Conservation (phyloP, 2,113 vertebrate species). For the Alouatta palliata region DNA sequence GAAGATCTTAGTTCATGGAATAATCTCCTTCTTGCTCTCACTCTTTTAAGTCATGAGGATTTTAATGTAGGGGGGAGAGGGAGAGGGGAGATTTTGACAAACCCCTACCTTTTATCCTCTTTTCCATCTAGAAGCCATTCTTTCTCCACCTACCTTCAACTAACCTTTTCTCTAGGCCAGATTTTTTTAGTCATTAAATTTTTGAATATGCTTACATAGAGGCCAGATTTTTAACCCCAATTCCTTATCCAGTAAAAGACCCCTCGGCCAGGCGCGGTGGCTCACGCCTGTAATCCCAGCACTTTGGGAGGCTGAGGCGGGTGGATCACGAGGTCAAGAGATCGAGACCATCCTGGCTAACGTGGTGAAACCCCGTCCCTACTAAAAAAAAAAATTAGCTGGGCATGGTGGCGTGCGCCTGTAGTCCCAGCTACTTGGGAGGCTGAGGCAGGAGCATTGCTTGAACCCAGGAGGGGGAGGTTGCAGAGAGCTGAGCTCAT, state of each 20-base stretch:
- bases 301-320: too few species aligned
- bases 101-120: not conserved
- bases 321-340: too few species aligned
- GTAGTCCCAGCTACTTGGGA: too few species aligned
- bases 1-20: not conserved
- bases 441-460: too few species aligned
- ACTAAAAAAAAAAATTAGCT: too few species aligned
- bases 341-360: too few species aligned
- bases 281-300: too few species aligned
- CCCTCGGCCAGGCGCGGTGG: too few species aligned
- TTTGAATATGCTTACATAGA: not conserved
- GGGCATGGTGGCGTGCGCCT: too few species aligned
- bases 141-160: conserved; percentile 29
- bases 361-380: too few species aligned
- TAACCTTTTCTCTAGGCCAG: not conserved
- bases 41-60: not conserved
- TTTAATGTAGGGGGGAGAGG: not conserved
- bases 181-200: not conserved
- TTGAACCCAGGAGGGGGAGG: too few species aligned
- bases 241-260: conserved; percentile 19
- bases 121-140: conserved; percentile 24
- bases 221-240: not conserved
- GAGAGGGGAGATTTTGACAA: not conserved
- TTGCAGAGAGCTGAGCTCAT: too few species aligned
- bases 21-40: not conserved